Evolutionary conservation across 2,113 vertebrate species (phyloP), one percentile per base, ranked within the genome.

Genomic region (Cricetomys ansorgei): DNA sequence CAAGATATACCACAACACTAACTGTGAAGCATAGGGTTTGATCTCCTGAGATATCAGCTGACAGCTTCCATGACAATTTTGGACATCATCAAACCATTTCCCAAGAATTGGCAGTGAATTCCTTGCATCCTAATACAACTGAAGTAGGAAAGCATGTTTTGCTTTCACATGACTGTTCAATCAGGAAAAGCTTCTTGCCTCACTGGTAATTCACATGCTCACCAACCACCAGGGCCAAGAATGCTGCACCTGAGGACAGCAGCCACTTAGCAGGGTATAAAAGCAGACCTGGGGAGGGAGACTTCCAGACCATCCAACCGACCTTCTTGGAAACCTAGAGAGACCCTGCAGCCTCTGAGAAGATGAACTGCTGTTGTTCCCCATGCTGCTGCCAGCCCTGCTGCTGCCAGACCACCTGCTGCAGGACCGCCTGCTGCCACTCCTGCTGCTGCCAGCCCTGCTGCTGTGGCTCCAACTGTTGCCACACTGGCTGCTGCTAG

Each of bases 261-360:
- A 53, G 29, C 12, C 88, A 2, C 43, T 45, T 11, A 23, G 50
- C 50, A 88, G 76, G 21, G 72, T 95, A 96, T 87, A 95, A 94
- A 94, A 90, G 75, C 48, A 57, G 23, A 50, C 4, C 12, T 12
- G 37, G 48, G 21, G 29, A 43, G 40, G 5, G 15, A 77, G 34
- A 25, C 59, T 70, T 21, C n/a, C 19, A 73, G 25, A 88, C 23
- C 7, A 25, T 40, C 16, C n/a, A 45, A 48, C n/a, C 57, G 19
- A 43, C 8, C 31, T 40, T 29, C 34, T 31, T n/a, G 34, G 5
- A 87, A 90, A 43, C 43, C 1, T 31, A 62, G 37, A 27, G 25
- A 57, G 29, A 92, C 27, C 73, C 15, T 48, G 55, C 67, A 76
- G 13, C 57, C 59, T 91, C 80, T 62, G 55, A 59, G n/a, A 29